phyloP scores from a whole-genome alignment of 2,888 invertebrate species.

The Dryadula phaetusa region DNA sequence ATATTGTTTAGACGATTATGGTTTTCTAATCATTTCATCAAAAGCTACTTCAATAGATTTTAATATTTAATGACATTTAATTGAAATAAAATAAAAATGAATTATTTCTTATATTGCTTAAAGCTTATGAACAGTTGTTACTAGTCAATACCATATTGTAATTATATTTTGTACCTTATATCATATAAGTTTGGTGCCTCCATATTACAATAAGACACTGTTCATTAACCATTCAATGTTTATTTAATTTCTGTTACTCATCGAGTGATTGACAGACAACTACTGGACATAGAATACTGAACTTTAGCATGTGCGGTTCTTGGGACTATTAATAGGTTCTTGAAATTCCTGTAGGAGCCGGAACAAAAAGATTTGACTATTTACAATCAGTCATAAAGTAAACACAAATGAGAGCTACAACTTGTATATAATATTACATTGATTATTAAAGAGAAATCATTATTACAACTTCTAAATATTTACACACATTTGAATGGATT shows the following conservation, averaged over 20 bases:
- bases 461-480: too few species aligned
- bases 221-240: background rate
- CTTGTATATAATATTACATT: too few species aligned
- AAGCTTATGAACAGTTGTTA: conserved; percentile 20
- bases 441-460: too few species aligned
- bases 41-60: background rate
- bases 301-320: too few species aligned
- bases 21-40: background rate
- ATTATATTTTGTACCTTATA: conserved; percentile 33
- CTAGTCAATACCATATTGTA: conserved; percentile 37
- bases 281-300: too few species aligned
- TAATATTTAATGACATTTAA: background rate
- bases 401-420: too few species aligned
- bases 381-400: too few species aligned
- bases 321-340: too few species aligned
- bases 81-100: background rate
- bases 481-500: too few species aligned
- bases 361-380: too few species aligned
- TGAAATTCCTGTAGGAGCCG: too few species aligned
- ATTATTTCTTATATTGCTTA: background rate
- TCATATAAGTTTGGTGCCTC: conserved; percentile 13
- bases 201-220: conserved; percentile 3
- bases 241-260: background rate
- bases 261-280: background rate
- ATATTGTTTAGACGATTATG: background rate